phyloP scores from a whole-genome alignment of 1,140 invertebrate genomes.

The Heliothis virescens region DNA sequence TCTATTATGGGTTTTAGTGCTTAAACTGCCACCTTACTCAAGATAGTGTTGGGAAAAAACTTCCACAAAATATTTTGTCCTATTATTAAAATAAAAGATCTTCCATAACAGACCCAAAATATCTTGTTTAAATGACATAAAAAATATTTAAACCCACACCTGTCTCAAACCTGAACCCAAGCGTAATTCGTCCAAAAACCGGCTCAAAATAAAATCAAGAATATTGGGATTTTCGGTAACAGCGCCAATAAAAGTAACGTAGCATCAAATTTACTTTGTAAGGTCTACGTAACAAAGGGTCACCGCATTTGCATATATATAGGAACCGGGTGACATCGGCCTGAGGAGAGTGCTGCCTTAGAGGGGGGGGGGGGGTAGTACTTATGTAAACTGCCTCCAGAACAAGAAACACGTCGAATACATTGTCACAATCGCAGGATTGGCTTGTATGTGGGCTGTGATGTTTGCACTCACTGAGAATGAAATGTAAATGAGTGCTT shows the following conservation, averaged over 20 bases:
- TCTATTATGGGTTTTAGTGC: too few relatives aligned
- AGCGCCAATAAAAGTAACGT: slow-evolving; percentile 46
- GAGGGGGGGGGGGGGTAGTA: too few relatives aligned
- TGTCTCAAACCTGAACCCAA: neutral
- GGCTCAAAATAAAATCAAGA: slow-evolving; percentile 31
- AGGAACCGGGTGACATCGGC: slow-evolving; percentile 35
- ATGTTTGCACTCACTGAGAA: too few relatives aligned
- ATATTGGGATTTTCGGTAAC: slow-evolving; percentile 12
- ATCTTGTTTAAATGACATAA: neutral
- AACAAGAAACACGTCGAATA: too few relatives aligned
- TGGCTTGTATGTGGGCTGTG: too few relatives aligned
- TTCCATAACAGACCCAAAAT: too few relatives aligned
- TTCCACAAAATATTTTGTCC: too few relatives aligned
- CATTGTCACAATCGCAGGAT: too few relatives aligned
- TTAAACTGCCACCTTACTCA: too few relatives aligned
- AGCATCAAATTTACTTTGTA: slow-evolving; percentile 45
- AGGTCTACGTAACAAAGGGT: slow-evolving; percentile 44
- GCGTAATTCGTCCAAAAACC: neutral
- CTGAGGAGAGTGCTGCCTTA: slow-evolving; percentile 13
- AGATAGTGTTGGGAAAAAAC: too few relatives aligned
- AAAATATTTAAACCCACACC: neutral
- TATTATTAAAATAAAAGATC: too few relatives aligned
- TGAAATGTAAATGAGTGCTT: too few relatives aligned
- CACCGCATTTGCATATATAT: slow-evolving; percentile 49
- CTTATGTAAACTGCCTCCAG: slow-evolving; percentile 14